These are phyloP conservation scores for Acromyrmex charruanus DNA, from an alignment of 1,140 invertebrate species.

Conservation along the genomic window DNA sequence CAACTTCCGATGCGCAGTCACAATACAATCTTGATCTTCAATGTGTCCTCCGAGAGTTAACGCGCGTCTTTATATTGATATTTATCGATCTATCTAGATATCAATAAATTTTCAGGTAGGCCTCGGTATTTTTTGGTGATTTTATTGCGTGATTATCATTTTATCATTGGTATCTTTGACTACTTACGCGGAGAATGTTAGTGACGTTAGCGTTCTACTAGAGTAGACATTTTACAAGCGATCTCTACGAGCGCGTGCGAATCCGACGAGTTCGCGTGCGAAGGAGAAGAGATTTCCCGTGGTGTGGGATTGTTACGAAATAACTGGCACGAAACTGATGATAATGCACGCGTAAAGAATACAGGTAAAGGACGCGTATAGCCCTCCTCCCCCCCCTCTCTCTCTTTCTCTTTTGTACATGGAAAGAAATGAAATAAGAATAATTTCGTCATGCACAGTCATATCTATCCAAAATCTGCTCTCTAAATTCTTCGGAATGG, in stretches of 20 bases:
- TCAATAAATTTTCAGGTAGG: background rate
- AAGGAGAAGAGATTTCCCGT: constrained; percentile 4
- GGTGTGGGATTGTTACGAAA: constrained; percentile 48
- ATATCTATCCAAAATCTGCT: background rate
- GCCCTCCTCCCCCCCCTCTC: background rate
- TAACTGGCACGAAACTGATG: constrained; percentile 38
- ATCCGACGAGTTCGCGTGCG: background rate
- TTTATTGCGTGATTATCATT: background rate
- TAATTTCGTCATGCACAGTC: constrained; percentile 50
- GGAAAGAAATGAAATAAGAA: constrained; percentile 48
- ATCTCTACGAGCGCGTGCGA: constrained; percentile 7
- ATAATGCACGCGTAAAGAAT: constrained; percentile 9
- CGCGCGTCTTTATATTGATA: background rate
- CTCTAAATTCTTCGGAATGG: too few relatives aligned
- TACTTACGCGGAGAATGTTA: constrained; percentile 28
- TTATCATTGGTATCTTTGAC: background rate
- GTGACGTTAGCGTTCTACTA: background rate
- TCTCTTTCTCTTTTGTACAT: constrained; percentile 3
- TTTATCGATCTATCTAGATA: too few relatives aligned
- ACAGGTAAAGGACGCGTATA: background rate
- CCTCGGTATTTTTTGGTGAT: constrained; percentile 8
- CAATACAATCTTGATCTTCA: constrained; percentile 8
- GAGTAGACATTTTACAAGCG: constrained; percentile 19
- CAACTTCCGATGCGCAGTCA: constrained; percentile 15
- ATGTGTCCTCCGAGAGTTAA: background rate